Base-by-base conservation (phyloP, 2,113 vertebrate species). In the Piaya cayana region DNA sequence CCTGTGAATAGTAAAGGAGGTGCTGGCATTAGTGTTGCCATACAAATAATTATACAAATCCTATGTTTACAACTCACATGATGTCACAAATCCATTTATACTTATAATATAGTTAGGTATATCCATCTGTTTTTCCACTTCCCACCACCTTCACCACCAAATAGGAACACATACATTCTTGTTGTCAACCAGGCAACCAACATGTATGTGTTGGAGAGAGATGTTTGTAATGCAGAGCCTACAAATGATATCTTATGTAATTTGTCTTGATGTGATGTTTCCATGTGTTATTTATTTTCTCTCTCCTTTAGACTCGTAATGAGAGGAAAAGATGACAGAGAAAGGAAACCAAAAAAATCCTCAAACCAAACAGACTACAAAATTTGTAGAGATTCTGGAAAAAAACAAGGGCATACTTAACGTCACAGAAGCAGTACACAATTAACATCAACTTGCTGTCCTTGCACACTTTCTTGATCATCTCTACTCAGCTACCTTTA, bases 401-500 rank as follows among this genome's bases (percentile, higher is more conserved):
- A 82, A 20, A 79, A 75, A 67, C 32, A 0, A 80, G 0, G 0
- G 49, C 5, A 9, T 39, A 59, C 16, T 18, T 8, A 58, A 63
- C 5, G 5, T 67, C 30, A 53, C 5, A 71, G 53, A 67, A 59
- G 4, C 16, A 50, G 12, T 36, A 76, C 12, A 37, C 15, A 27
- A 8, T 58, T 82, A 58, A 79, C 14, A 50, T 14, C 58, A 60
- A 15, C 12, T 95, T 64, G 82, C 49, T 72, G 12, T 50, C 22
- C 32, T 68, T 53, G 36, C 26, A 53, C 5, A 20, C 82, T 79
- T 74, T 74, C 32, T 67, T 74, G 5, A 78, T 27, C 4, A 29
- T 62, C 5, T 63, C 20, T 43, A 49, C 49, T 55, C 27, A 30
- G 13, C 15, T 59, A 27, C 32, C n/a, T 50, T 15, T 26, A 32